Percentiles rank a stretch among this genome's conserved stretches.
Conservation (phyloP, 2,113 vertebrate genomes). For the Paratilapia polleni region DNA sequence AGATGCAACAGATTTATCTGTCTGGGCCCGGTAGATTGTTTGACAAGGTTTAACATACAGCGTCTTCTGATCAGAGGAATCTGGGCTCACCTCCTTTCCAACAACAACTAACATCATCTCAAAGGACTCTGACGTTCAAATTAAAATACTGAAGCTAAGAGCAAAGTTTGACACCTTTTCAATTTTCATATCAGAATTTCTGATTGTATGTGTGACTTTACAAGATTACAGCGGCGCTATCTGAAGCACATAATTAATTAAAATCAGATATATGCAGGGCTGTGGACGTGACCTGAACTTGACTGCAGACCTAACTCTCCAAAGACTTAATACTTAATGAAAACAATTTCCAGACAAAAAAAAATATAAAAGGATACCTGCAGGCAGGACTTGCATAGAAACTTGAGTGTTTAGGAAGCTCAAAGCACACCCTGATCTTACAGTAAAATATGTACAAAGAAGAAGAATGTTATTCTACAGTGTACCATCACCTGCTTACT, state of each 20-base stretch:
- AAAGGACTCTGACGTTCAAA: neutral
- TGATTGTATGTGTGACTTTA: neutral
- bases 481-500: neutral
- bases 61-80: neutral
- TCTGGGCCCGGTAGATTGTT: neutral
- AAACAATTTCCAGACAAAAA: neutral
- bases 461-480: neutral
- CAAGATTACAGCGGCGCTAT: neutral
- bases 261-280: neutral
- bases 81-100: neutral
- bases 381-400: neutral
- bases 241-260: neutral
- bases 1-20: constrained; percentile 16
- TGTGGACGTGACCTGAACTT: neutral
- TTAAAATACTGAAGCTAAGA: constrained; percentile 5
- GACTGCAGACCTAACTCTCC: neutral
- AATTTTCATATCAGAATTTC: neutral
- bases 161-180: constrained; percentile 6
- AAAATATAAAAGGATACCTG: neutral
- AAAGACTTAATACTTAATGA: neutral
- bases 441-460: too few relatives aligned
- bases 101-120: neutral
- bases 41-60: neutral
- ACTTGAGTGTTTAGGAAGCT: neutral
- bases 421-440: neutral